phyloP scores from a whole-genome alignment of 2,888 invertebrate genomes.

The Cepaea hortensis region DNA sequence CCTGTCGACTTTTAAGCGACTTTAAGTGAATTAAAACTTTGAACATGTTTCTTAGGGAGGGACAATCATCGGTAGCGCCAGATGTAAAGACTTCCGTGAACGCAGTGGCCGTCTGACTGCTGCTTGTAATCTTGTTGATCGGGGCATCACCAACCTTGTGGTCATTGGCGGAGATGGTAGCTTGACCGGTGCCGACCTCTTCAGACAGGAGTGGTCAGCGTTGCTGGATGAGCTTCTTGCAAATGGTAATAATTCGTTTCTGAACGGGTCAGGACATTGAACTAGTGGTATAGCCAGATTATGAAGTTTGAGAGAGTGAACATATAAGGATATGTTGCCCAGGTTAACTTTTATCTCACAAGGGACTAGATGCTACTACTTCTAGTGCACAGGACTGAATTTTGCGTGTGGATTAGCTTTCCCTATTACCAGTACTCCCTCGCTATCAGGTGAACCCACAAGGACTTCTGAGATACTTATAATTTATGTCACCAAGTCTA shows the following conservation, averaged over 20 bases:
- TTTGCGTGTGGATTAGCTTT: too few relatives aligned
- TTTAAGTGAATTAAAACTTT: neutral
- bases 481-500: too few relatives aligned
- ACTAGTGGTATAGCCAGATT: too few relatives aligned
- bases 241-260: slow-evolving; percentile 73
- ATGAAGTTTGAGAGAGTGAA: too few relatives aligned
- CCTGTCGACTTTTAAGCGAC: too few relatives aligned
- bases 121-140: slow-evolving; percentile 90
- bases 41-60: slow-evolving; percentile 84
- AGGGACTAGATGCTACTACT: too few relatives aligned
- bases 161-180: slow-evolving; percentile 99
- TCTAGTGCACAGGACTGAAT: too few relatives aligned
- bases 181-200: slow-evolving; percentile 93
- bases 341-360: too few relatives aligned
- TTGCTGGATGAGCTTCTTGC: slow-evolving; percentile 89
- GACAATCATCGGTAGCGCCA: slow-evolving; percentile 97
- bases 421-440: too few relatives aligned
- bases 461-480: too few relatives aligned
- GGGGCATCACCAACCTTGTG: slow-evolving; percentile 93
- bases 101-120: slow-evolving; percentile 93
- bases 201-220: slow-evolving; percentile 93
- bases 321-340: too few relatives aligned
- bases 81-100: slow-evolving; percentile 93
- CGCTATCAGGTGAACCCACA: too few relatives aligned
- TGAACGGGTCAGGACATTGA: neutral